Evolutionary conservation across 2,113 vertebrate species (phyloP).

Genomic region (Zosterops hypoxanthus): DNA sequence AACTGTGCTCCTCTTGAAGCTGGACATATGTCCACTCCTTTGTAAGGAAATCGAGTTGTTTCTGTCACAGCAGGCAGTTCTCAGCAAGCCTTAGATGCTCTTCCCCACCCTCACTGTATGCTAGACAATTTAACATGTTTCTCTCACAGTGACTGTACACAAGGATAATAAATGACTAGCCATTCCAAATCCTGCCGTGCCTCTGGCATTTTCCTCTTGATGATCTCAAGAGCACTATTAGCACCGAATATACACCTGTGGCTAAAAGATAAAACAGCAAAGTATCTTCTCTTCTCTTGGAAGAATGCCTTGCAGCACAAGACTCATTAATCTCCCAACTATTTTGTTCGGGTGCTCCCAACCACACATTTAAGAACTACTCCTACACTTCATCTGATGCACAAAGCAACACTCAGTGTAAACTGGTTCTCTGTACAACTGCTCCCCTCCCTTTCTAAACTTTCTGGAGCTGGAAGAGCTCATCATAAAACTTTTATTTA

Average conservation of each 20-base stretch:
- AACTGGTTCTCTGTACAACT: neutral
- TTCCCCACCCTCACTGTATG: conserved; percentile 5
- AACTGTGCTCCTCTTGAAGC: conserved; percentile 7
- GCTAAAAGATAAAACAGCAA: conserved; percentile 53
- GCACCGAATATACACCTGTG: conserved; percentile 61
- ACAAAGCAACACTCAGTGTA: neutral
- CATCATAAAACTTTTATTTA: neutral
- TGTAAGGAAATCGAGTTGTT: conserved; percentile 40
- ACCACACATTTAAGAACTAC: neutral
- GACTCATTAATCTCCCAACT: conserved; percentile 40
- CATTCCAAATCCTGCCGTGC: conserved; percentile 52
- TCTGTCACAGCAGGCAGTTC: conserved; percentile 47
- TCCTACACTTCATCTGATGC: neutral
- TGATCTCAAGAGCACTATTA: conserved; percentile 63
- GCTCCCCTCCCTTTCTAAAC: neutral
- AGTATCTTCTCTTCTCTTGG: conserved; percentile 21
- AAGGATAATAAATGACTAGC: conserved; percentile 46
- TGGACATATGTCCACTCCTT: neutral
- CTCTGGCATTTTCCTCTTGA: conserved; percentile 45
- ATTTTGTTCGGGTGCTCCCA: conserved; percentile 24
- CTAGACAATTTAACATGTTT: conserved; percentile 44
- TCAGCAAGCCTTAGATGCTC: conserved; percentile 37
- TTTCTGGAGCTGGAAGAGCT: neutral
- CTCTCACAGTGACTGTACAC: neutral
- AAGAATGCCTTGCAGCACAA: conserved; percentile 28